Evolutionary conservation across 2,113 vertebrate species (phyloP).

Genomic region (Catharus fuscescens): DNA sequence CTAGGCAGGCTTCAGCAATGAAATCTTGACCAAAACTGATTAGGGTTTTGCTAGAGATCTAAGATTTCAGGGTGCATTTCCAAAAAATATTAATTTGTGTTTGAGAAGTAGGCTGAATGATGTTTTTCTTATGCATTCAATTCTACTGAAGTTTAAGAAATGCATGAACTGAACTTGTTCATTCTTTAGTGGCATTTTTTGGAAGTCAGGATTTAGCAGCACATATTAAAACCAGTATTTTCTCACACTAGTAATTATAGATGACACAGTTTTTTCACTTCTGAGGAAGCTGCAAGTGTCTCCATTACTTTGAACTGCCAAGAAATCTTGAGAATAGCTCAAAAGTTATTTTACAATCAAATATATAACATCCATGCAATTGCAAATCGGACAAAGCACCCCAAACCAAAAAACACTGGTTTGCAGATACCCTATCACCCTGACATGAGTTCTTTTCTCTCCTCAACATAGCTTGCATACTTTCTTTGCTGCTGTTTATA

Average conservation of each 20-base stretch:
- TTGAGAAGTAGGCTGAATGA: neutral
- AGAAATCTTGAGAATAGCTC: neutral
- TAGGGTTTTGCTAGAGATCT: neutral
- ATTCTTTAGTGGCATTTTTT: neutral
- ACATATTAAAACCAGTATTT: neutral
- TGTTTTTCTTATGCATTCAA: neutral
- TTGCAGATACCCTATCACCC: neutral
- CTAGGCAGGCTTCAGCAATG: accelerated
- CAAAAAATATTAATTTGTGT: neutral
- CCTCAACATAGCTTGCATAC: neutral
- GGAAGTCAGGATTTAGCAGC: neutral
- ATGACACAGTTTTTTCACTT: neutral
- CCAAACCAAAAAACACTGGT: neutral
- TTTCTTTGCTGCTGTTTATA: neutral
- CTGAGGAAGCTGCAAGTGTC: neutral
- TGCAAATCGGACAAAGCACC: neutral
- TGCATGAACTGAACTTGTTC: accelerated
- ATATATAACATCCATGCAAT: neutral
- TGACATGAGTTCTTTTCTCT: neutral
- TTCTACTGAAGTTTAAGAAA: neutral
- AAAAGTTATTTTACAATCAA: neutral
- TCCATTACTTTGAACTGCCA: neutral
- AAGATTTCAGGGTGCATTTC: neutral
- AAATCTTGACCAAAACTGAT: neutral
- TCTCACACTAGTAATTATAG: neutral